Evolutionary conservation across 2,797 vertebrate genomes (phyloP).

Genomic region (Crenuchus spilurus): DNA sequence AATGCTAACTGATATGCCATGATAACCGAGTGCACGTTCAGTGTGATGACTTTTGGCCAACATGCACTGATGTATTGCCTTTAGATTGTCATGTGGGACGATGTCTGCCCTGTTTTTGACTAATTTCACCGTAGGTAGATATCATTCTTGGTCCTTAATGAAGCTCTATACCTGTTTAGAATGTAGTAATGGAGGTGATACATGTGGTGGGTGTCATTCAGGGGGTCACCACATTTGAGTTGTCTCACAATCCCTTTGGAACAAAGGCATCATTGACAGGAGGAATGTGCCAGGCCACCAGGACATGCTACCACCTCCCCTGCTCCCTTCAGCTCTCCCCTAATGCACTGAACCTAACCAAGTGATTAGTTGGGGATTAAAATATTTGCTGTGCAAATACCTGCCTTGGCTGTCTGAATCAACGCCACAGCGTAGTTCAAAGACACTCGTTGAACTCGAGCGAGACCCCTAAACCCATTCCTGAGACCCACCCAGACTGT

Average conservation of each 20-base stretch:
- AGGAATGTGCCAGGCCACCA: slow-evolving; percentile 79
- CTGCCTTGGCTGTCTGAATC: slow-evolving; percentile 86
- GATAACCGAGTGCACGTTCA: too few species aligned
- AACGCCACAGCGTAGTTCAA: slow-evolving; percentile 77
- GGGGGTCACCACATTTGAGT: slow-evolving; percentile 69
- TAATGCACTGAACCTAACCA: slow-evolving; percentile 85
- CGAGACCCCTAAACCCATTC: slow-evolving; percentile 71
- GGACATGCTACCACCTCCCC: slow-evolving; percentile 56
- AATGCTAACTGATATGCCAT: too few species aligned
- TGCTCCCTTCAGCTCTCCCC: slow-evolving; percentile 55
- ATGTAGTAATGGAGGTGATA: slow-evolving; percentile 11
- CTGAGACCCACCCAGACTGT: slow-evolving; percentile 68
- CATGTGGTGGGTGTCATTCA: slow-evolving; percentile 54
- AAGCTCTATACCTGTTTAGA: not conserved
- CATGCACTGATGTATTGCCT: too few species aligned
- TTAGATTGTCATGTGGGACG: not conserved
- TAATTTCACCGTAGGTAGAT: not conserved
- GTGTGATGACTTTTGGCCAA: too few species aligned
- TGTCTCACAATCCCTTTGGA: slow-evolving; percentile 72
- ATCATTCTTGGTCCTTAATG: not conserved
- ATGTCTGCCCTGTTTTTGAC: not conserved
- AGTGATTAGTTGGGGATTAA: slow-evolving; percentile 99
- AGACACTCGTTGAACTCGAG: slow-evolving; percentile 73
- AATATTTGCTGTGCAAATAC: slow-evolving; percentile 99
- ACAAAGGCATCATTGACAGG: slow-evolving; percentile 72